A percentile compares a stretch with the other conserved stretches of the same genome.
Conservation (phyloP, 2,888 invertebrate species). For the Dorcus hopei region DNA sequence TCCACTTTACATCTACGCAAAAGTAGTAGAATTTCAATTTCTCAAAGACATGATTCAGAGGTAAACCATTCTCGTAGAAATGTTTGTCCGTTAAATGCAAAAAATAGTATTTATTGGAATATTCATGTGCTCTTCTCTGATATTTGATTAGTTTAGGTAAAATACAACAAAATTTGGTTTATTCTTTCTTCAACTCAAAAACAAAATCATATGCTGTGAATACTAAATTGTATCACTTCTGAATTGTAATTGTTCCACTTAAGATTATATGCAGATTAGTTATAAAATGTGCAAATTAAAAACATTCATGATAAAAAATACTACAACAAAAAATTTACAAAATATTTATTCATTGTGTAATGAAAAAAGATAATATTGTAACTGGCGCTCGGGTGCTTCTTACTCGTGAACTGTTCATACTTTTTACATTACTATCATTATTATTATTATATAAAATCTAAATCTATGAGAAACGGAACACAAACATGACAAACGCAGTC, state of each 20-base stretch:
- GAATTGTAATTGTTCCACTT: background rate
- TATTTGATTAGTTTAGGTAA: no score
- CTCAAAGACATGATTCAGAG: no score
- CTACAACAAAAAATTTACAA: background rate
- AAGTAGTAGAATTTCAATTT: no score
- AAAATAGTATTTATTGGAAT: no score
- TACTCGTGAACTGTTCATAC: background rate
- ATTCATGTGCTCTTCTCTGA: no score
- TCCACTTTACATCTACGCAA: no score
- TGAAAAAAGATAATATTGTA: constrained; percentile 1
- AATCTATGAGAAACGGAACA: background rate
- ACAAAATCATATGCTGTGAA: no score
- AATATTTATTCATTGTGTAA: background rate
- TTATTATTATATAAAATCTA: background rate
- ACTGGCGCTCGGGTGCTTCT: background rate
- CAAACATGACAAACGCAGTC: constrained; percentile 1
- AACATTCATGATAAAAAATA: background rate
- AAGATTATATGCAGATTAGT: constrained; percentile 14
- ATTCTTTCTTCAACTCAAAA: no score
- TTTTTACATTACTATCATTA: background rate
- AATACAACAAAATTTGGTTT: no score
- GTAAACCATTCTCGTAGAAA: no score
- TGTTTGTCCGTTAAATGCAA: no score
- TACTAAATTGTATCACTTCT: background rate
- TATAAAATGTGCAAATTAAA: background rate